A percentile compares a stretch with the other conserved stretches of the same genome.
phyloP scores from a whole-genome alignment of 1,140 invertebrate species.

The Planococcus citri region DNA sequence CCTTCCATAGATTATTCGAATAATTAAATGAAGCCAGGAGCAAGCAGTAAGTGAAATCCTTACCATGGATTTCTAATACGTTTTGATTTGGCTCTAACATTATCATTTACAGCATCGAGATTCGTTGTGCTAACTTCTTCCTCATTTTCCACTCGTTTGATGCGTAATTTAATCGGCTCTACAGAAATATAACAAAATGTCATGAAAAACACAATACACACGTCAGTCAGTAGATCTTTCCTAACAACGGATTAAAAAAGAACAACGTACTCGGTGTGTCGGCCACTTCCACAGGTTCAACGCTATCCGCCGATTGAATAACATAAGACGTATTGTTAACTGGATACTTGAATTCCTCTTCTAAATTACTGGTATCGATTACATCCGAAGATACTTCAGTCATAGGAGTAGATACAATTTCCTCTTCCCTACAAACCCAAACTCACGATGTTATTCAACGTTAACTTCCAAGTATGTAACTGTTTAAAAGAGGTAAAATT shows the following conservation, averaged over 20 bases:
- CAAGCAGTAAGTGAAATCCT: background rate
- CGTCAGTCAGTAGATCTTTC: background rate
- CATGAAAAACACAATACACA: background rate
- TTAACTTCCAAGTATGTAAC: background rate
- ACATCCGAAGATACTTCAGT: background rate
- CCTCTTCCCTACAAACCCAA: background rate
- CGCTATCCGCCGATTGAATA: background rate
- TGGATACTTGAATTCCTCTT: constrained; percentile 8
- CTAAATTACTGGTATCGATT: background rate
- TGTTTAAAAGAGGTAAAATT: background rate
- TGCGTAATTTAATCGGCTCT: constrained; percentile 5
- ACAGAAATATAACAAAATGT: background rate
- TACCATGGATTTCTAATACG: background rate
- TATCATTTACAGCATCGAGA: background rate
- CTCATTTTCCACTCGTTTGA: constrained; percentile 10
- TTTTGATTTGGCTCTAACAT: background rate
- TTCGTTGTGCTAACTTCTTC: background rate
- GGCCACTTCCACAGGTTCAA: background rate
- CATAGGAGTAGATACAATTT: background rate
- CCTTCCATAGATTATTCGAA: too few species aligned
- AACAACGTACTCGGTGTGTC: background rate
- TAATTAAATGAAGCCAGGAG: too few species aligned
- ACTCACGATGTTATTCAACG: background rate
- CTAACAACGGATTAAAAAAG: background rate
- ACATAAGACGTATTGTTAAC: constrained; percentile 4